phyloP scores from a whole-genome alignment of 2,113 vertebrate genomes.

The Cervus canadensis region DNA sequence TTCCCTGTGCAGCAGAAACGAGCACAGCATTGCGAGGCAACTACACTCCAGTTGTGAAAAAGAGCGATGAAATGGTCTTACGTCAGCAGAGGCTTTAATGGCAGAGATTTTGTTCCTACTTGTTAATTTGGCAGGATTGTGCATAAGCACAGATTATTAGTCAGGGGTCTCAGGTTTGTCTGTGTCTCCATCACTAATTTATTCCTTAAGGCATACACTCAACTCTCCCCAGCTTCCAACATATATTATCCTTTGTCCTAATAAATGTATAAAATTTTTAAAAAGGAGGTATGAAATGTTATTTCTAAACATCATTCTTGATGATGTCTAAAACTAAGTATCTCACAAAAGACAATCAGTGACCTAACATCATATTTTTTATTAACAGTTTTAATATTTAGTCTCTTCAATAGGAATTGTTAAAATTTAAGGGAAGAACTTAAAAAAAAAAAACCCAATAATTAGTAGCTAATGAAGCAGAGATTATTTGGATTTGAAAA shows the following conservation, averaged over 20 bases:
- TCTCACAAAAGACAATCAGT: background rate
- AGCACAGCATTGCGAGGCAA: background rate
- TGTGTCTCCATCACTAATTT: background rate
- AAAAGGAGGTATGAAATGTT: background rate
- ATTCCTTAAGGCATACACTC: background rate
- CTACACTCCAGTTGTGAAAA: background rate
- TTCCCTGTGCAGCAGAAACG: background rate
- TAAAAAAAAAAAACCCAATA: background rate
- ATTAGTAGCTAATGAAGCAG: background rate
- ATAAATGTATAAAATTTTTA: background rate
- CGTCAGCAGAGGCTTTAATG: background rate
- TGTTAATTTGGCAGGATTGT: background rate
- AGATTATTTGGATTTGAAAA: constrained; percentile 22
- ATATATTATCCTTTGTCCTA: background rate
- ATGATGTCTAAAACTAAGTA: background rate
- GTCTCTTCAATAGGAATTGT: background rate
- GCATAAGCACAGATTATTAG: background rate
- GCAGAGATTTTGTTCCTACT: background rate
- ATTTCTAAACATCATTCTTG: background rate
- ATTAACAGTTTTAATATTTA: constrained; percentile 2
- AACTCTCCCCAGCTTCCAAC: background rate
- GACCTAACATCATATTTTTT: background rate
- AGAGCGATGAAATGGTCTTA: background rate
- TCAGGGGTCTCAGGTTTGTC: background rate
- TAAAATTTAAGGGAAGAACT: background rate